These are phyloP conservation scores for Drosophila mettleri DNA, from an alignment of 2,888 invertebrate genomes.

Conservation along the genomic window DNA sequence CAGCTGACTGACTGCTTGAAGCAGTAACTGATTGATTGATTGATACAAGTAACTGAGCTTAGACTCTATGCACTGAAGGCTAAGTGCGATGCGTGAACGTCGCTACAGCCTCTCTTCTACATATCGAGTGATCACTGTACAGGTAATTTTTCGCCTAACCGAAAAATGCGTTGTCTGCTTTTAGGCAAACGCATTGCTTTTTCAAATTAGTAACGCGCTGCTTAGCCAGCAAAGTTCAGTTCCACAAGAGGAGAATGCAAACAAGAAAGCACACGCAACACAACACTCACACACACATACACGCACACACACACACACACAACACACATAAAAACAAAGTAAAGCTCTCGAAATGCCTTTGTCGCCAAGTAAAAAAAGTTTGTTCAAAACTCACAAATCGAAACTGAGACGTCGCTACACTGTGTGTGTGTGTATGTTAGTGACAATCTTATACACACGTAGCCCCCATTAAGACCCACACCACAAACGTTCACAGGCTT, in stretches of 20 bases:
- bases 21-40: not conserved
- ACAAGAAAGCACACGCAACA: not conserved
- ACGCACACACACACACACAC: constrained; percentile 2
- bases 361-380: constrained; percentile 20
- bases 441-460: constrained; percentile 29
- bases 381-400: constrained; percentile 47
- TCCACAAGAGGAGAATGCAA: not conserved
- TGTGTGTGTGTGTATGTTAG: constrained; percentile 17
- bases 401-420: constrained; percentile 42
- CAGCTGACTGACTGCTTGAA: not conserved
- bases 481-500: constrained; percentile 47
- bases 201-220: constrained; percentile 28
- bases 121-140: not conserved
- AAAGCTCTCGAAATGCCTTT: constrained; percentile 34
- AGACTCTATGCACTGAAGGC: too few relatives aligned
- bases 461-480: not conserved
- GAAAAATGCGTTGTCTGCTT: constrained; percentile 41
- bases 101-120: too few relatives aligned
- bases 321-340: constrained; percentile 17
- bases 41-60: too few relatives aligned
- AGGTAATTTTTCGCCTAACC: not conserved
- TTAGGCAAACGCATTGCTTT: constrained; percentile 30
- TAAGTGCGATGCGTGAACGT: not conserved
- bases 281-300: constrained; percentile 6
- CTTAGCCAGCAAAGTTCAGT: constrained; percentile 32